Evolutionary conservation across 2,797 vertebrate species (phyloP).

Genomic region (Mycteria americana): DNA sequence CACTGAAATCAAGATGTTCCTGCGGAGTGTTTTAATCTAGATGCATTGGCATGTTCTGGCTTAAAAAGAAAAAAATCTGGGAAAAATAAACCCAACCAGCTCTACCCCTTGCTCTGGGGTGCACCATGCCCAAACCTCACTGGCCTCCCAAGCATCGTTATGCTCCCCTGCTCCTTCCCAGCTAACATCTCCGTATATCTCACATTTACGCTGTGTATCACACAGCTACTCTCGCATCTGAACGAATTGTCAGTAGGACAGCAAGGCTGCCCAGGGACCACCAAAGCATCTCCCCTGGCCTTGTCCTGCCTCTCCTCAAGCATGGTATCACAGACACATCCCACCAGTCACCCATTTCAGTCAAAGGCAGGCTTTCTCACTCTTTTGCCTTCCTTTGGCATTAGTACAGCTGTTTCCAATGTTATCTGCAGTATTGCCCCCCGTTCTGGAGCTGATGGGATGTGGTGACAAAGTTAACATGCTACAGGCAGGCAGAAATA

Average conservation of each 20-base stretch:
- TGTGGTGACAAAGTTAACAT: neutral
- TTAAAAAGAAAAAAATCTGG: neutral
- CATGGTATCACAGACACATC: neutral
- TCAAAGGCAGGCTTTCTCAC: neutral
- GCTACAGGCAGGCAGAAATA: neutral
- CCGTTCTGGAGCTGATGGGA: neutral
- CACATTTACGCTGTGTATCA: neutral
- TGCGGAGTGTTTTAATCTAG: neutral
- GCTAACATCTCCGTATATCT: neutral
- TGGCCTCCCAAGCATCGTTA: neutral
- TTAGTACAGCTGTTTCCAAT: neutral
- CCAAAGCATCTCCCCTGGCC: neutral
- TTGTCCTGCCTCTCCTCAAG: neutral
- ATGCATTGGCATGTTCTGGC: neutral
- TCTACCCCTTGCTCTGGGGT: neutral
- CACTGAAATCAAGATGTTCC: neutral
- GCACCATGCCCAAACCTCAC: neutral
- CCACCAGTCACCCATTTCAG: neutral
- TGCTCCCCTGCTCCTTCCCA: neutral
- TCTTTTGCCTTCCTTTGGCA: neutral
- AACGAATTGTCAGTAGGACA: neutral
- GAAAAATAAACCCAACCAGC: rapidly evolving
- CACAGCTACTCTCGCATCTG: neutral
- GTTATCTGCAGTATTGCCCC: neutral
- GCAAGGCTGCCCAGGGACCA: neutral